Conservation (phyloP, 1,140 invertebrate genomes). For the Drosophila prosaltans region DNA sequence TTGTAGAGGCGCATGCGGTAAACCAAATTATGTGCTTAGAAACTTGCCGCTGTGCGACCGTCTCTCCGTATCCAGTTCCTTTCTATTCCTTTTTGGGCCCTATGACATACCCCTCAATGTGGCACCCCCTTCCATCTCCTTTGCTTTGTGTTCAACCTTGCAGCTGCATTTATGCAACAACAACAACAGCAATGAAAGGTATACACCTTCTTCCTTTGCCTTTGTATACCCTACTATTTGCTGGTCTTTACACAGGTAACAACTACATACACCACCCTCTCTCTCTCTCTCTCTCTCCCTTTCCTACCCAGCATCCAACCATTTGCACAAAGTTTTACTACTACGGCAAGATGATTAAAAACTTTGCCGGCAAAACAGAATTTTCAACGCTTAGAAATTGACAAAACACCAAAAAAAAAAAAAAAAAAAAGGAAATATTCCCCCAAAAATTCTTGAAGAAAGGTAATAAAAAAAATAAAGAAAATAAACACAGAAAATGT, state of each 20-base stretch:
- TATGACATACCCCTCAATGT: slow-evolving; percentile 5
- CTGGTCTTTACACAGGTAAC: slow-evolving; percentile 32
- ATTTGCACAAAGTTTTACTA: slow-evolving; percentile 54
- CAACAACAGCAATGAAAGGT: background rate
- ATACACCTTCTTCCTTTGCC: background rate
- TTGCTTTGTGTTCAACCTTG: slow-evolving; percentile 49
- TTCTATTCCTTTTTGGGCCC: background rate
- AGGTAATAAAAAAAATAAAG: background rate
- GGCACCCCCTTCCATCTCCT: background rate
- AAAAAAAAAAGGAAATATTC: background rate
- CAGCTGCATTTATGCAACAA: slow-evolving; percentile 62
- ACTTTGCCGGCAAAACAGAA: slow-evolving; percentile 34
- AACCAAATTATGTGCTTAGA: slow-evolving; percentile 72
- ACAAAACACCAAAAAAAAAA: background rate
- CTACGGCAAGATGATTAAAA: slow-evolving; percentile 54
- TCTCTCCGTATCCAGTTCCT: slow-evolving; percentile 5
- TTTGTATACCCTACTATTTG: slow-evolving; percentile 26
- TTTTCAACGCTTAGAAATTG: slow-evolving; percentile 8
- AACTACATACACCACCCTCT: background rate
- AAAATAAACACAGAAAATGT: background rate
- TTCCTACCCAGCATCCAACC: slow-evolving; percentile 24
- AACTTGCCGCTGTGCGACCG: slow-evolving; percentile 53
- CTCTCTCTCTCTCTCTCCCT: background rate
- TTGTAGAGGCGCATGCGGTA: slow-evolving; percentile 61
- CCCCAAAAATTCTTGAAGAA: slow-evolving; percentile 5